Evolutionary conservation across 2,888 invertebrate genomes (phyloP), one percentile per base, ranked within the genome.

Genomic region (Ochropleura plecta): DNA sequence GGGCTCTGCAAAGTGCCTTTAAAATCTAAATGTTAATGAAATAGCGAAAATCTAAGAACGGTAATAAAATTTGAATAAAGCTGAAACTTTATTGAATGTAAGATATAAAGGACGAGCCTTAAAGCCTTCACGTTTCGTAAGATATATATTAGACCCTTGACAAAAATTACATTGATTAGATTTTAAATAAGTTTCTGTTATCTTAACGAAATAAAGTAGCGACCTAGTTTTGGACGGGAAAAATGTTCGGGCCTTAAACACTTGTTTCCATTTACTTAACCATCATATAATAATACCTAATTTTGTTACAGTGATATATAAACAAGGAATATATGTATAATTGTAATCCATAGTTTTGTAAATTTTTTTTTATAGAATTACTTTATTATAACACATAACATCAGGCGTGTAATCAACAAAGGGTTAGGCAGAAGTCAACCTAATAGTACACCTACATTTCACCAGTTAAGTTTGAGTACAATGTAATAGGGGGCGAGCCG

Each of bases 1-100:
- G 62, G 73, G 30, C 69, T 68, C 70, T 51, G 49, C 57, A 63
- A 76, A 74, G 73, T 62, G 67, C 65, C 70, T 82, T 79, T 72
- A 75, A 79, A 85, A 84, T 84, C 69, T 77, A 79, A 84, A 84
- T 85, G 83, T 67, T 78, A 84, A 86, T 87, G 77, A 76, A 85
- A 86, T 72, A 75, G 63, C 44, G 71, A 83, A 79, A 73, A 83
- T 85, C 79, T 85, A 79, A 81, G 83, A 72, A 73, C 64, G 62
- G 74, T 70, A 70, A 86, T 86, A 87, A 87, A 87, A 86, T 85
- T 87, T 87, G 81, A 87, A 86, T 81, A 74, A 87, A 78, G 69
- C 74, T 83, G 66, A 44, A 78, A 85, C 73, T 85, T 87, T 86
- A 86, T 85, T 86, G 73, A 82, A 85, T 79, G 76, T 72, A 67